A percentile compares a stretch with the other conserved stretches of the same genome.
phyloP scores from a whole-genome alignment of 2,888 invertebrate species.

The Exephanes ischioxanthus region DNA sequence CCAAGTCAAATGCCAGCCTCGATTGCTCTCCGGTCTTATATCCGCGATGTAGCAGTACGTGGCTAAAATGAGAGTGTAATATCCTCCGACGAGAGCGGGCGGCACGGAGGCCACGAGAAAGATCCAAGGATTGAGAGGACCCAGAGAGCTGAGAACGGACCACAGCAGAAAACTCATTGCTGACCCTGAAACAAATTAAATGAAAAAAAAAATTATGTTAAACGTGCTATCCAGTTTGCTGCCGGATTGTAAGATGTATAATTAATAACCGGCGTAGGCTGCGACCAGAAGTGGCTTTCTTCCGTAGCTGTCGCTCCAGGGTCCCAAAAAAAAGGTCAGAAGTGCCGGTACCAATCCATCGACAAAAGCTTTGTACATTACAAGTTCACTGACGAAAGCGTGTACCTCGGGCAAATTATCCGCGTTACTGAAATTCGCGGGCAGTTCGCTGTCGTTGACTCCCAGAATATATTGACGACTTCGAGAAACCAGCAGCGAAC shows the following conservation, averaged over 20 bases:
- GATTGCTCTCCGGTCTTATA: conserved; percentile 87
- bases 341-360: conserved; percentile 90
- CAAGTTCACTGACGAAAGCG: conserved; percentile 88
- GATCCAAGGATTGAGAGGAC: conserved; percentile 76
- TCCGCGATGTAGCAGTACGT: conserved; percentile 89
- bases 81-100: conserved; percentile 76
- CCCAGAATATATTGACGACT: conserved; percentile 88
- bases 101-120: conserved; percentile 76
- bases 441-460: conserved; percentile 86
- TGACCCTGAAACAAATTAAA: conserved; percentile 68
- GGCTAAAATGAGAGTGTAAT: conserved; percentile 74
- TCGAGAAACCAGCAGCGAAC: conserved; percentile 90
- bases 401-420: conserved; percentile 87
- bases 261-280: conserved; percentile 87
- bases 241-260: neutral
- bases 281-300: conserved; percentile 90
- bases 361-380: conserved; percentile 88
- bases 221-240: neutral
- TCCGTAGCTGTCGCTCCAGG: conserved; percentile 93
- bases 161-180: conserved; percentile 71
- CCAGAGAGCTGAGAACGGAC: conserved; percentile 70
- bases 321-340: conserved; percentile 90
- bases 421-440: conserved; percentile 86
- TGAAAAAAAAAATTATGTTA: neutral
- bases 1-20: conserved; percentile 85